Evolutionary conservation across 2,888 invertebrate species (phyloP).

Genomic region (Leptura quadrifasciata): DNA sequence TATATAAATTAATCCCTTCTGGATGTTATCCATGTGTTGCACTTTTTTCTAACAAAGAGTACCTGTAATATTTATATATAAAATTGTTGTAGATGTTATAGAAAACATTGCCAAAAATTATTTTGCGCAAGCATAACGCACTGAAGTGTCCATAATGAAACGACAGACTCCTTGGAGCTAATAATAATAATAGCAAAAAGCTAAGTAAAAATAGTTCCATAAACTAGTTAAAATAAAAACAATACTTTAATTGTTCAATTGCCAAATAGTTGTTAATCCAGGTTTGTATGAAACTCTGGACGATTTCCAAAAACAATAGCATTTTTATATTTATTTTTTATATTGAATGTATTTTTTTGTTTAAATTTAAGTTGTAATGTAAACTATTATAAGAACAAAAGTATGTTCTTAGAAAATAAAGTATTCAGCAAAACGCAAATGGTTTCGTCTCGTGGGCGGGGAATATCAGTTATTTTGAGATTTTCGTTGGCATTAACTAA

Average conservation of each 20-base stretch:
- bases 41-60: not conserved
- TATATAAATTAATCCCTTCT: not conserved
- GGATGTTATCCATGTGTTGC: not conserved
- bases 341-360: slow-evolving; percentile 7
- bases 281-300: not conserved
- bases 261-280: not conserved
- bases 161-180: slow-evolving; percentile 32
- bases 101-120: slow-evolving; percentile 13
- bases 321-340: slow-evolving; percentile 18
- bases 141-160: slow-evolving; percentile 2
- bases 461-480: slow-evolving; percentile 21
- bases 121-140: slow-evolving; percentile 21
- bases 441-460: not conserved
- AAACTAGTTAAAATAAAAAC: slow-evolving; percentile 29
- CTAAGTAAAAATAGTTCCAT: slow-evolving; percentile 33
- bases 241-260: slow-evolving; percentile 1
- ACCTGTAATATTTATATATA: not conserved
- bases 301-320: slow-evolving; percentile 14
- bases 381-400: slow-evolving; percentile 22
- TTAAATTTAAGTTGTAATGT: slow-evolving; percentile 10
- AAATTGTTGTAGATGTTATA: not conserved
- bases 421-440: slow-evolving; percentile 14
- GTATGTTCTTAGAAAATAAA: slow-evolving; percentile 24
- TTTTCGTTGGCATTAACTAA: slow-evolving; percentile 27
- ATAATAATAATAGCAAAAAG: slow-evolving; percentile 18